Conservation (phyloP, 2,797 vertebrate species). For the Bradypodion pumilum region DNA sequence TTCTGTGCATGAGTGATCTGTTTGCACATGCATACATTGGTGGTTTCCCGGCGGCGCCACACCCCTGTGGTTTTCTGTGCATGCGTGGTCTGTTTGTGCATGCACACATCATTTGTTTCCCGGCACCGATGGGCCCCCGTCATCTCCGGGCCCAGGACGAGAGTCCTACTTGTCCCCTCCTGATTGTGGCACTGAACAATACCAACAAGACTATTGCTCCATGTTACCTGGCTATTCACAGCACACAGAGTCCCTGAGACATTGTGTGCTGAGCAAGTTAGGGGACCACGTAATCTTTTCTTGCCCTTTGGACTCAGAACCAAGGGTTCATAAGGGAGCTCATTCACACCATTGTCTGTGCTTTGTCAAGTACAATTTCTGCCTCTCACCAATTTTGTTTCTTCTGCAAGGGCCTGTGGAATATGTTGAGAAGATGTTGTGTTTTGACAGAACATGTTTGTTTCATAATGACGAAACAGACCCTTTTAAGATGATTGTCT, state of each 20-base stretch:
- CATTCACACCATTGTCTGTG: background rate
- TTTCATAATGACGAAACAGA: background rate
- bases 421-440: background rate
- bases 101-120: too few species aligned
- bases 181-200: too few species aligned
- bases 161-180: too few species aligned
- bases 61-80: too few species aligned
- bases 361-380: conserved; percentile 4
- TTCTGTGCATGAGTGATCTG: too few species aligned
- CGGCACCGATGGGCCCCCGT: too few species aligned
- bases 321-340: background rate
- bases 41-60: too few species aligned
- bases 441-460: background rate
- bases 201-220: too few species aligned
- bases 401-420: background rate
- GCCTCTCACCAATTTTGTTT: background rate
- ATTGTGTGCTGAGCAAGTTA: background rate
- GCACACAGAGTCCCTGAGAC: background rate
- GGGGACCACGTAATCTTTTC: background rate
- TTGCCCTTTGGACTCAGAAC: background rate
- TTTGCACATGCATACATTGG: too few species aligned
- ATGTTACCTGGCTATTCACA: background rate
- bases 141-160: too few species aligned
- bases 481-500: background rate
- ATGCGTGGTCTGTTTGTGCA: too few species aligned